Evolutionary conservation across 2,113 vertebrate species (phyloP), one percentile per base, ranked within the genome.

Genomic region (Patagioenas fasciata): DNA sequence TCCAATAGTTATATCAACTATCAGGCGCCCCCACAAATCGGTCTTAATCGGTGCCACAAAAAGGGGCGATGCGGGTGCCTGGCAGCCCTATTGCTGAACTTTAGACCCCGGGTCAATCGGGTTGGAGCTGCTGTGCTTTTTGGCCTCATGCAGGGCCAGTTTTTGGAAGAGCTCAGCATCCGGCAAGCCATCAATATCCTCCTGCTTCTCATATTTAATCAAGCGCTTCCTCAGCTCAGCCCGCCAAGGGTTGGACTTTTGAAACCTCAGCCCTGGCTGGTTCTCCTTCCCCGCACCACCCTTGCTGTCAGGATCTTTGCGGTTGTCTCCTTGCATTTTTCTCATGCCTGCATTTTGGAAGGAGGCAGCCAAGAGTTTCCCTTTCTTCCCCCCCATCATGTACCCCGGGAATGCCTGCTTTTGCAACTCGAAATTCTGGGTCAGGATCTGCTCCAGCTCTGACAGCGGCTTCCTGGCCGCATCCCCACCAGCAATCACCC

Each of bases 31-130:
- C 96, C 96, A 96, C 0, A 1, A 86, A 95, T 97, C 89, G 96
- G 95, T 97, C 94, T 97, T 97, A 97, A 97, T 96, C 2, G 96
- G 96, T 97, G 96, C 96, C 96, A 95, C 57, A 97, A 96, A 96
- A 71, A 97, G 96, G 96, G 96, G 96, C 95, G 96, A 82, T 94
- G 94, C 36, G 0, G 94, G 96, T 97, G 96, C 96, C 96, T 97
- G 96, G 96, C 96, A 97, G 95, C 96, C 96, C 96, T 97, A 97
- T 97, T 97, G 96, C 95, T 97, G 96, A 95, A 66, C 95, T 53
- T 95, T 96, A 71, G 96, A 86, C 69, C 95, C 96, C 0, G 96
- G 96, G 93, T 97, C 96, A 13, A 97, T 95, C 0, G 71, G 96
- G 86, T 92, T 79, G 84, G 95, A 92, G 96, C 86, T 95, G 94